Base-by-base conservation (phyloP, 2,888 invertebrate species). In the Colostygia pectinataria region DNA sequence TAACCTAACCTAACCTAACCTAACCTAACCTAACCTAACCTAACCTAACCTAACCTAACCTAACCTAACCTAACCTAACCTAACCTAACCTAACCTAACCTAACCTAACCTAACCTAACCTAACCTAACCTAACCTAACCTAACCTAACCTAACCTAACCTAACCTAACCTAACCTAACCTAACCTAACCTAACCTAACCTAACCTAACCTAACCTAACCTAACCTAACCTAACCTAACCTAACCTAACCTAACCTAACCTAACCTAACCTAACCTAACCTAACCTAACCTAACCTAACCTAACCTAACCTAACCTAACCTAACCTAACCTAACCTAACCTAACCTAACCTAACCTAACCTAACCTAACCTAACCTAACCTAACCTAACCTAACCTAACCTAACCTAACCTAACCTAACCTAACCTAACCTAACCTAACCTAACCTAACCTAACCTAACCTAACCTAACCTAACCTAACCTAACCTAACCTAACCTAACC, bases 1-100 rank as follows among this genome's bases (percentile, higher is more conserved):
- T 53, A 53, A 57, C 57, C 57, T 57, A 58, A 58, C 57, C 57
- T 57, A 58, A 58, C 58, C 58, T 55, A 55, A 54, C 54, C 57
- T 55, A 57, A 58, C 57, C 57, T 58, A 58, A 55, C 57, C 57
- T 57, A 57, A 57, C 57, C 57, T 57, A 57, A 57, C 57, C 57
- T 57, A 57, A 57, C 53, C 57, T 57, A 57, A 57, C 57, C 57
- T 57, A 57, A 57, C 57, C 38, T 38, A 38, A 38, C 38, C 38
- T 38, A 38, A 38, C 57, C 52, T 48, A 53, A 47, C 55, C 50
- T 51, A 55, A 50, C 55, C 50, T 51, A 51, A 50, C 53, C 44
- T 42, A 43, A 49, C 49, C 46, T 49, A 49, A 48, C n/a, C n/a
- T n/a, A n/a, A n/a, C n/a, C n/a, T n/a, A n/a, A n/a, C n/a, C 29